These are phyloP conservation scores for Elgaria multicarinata DNA, from an alignment of 2,113 vertebrate species.

Conservation along the genomic window DNA sequence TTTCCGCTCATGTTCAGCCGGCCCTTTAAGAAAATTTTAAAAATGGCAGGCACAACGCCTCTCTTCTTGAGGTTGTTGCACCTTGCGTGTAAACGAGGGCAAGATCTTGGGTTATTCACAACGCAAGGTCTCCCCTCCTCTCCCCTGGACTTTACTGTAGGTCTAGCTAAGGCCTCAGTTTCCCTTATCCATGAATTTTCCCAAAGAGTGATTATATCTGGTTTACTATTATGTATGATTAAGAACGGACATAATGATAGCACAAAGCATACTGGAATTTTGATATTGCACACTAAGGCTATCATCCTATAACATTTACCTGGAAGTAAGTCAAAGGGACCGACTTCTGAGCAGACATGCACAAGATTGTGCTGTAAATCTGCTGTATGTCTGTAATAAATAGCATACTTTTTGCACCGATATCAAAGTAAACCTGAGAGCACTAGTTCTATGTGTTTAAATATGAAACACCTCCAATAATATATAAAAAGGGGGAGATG, in stretches of 20 bases:
- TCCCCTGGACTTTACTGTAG: too few relatives aligned
- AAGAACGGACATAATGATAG: background rate
- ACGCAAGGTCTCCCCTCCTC: too few relatives aligned
- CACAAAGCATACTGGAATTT: background rate
- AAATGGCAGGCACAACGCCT: too few relatives aligned
- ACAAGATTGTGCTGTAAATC: background rate
- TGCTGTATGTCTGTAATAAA: background rate
- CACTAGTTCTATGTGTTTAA: background rate
- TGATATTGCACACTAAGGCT: background rate
- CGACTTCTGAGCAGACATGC: background rate
- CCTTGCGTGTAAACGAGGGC: too few relatives aligned
- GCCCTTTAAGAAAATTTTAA: too few relatives aligned
- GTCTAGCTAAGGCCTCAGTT: too few relatives aligned
- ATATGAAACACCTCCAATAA: background rate
- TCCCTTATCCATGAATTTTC: background rate
- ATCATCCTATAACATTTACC: background rate
- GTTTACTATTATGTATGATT: background rate
- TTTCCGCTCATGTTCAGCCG: too few relatives aligned
- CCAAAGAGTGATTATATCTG: background rate
- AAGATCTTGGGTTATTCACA: too few relatives aligned
- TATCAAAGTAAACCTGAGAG: background rate
- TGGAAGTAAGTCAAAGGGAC: background rate
- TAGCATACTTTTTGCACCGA: background rate
- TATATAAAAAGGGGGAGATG: background rate
- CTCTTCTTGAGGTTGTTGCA: too few relatives aligned